Evolutionary conservation across 2,113 vertebrate genomes (phyloP), one percentile per base, ranked within the genome.

Genomic region (Thryonomys swinderianus): DNA sequence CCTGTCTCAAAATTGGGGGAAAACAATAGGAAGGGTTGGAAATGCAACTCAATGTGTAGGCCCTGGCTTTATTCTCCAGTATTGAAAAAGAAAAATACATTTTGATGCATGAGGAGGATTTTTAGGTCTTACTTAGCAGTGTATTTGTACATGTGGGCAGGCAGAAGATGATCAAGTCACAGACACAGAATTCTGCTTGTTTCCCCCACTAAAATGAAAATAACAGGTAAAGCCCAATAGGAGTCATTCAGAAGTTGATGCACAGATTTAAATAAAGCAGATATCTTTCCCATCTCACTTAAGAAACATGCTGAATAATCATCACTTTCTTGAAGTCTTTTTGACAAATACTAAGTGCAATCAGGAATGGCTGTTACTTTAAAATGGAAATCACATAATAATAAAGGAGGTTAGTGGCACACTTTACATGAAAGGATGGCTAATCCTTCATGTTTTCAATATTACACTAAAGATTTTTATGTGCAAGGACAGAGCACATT

Each of bases 171-270:
- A 67, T 57, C 87, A 84, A 92, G 73, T 90, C 21, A 55, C 0
- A 69, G 14, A 6, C 55, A 73, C 18, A 87, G 17, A 14, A 53
- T 37, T 73, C 12, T 62, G n/a, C 21, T 79, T 53, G 0, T 79
- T 73, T 53, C 78, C 48, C 42, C 30, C 8, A 37, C 17, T 66
- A 89, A 21, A 59, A 79, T 67, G 59, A 80, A 90, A 37, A 4
- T 78, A 94, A 69, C 34, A 53, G 79, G 17, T 84, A 84, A 96
- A 84, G 81, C n/a, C 23, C 34, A 76, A 76, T 64, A 62, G 14
- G 93, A 89, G 10, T 78, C n/a, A 94, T 78, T 94, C 51, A 80
- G 64, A 92, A 90, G 45, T 45, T 88, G 53, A 71, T 66, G 30
- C 11, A 32, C 13, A 82, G 82, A 93, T 90, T 81, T 79, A 93